Evolutionary conservation across 2,888 invertebrate species (phyloP), one percentile per base, ranked within the genome.

Genomic region (Lucinisca nassula): DNA sequence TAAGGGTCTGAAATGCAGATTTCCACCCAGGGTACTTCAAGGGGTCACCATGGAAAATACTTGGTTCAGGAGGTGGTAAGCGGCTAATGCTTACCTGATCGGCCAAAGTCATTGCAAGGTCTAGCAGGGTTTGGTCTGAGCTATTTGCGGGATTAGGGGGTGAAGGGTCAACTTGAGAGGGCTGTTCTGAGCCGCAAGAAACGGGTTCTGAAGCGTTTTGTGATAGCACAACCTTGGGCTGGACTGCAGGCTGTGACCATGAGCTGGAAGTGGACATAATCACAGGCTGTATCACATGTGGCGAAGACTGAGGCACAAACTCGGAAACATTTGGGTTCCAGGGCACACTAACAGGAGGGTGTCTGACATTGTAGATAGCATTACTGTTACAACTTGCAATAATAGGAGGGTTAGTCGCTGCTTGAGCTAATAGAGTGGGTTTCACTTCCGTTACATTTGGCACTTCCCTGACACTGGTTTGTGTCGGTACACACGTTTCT

Each of bases 21-120:
- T 73, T 83, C 83, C 83, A 83, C 10, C 35, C 67, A 67, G 75
- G 75, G 35, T 75, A 79, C 3, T 40, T 45, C 4, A 84, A 30
- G 6, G 79, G 79, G 51, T 84, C 86, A 32, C 86, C 88, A 35
- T 32, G 17, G 58, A 87, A 90, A n/a, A 87, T 58, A 21, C 70
- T n/a, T 1, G 90, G 90, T 61, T 90, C 87, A 14, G 90, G 87
- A 10, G 79, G n/a, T 2, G 85, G 85, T 27, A 90, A 38, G 2
- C 89, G 49, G 74, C 75, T 85, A 8, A 89, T 35, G 40, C n/a
- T 84, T 17, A 86, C 38, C 45, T 79, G 78, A 10, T 86, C 79
- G n/a, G 74, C 58, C 10, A 85, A 49, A 14, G 74, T 12, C 67
- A 74, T 82, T 24, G 40, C 58, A 17, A 83, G 32, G 0, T 79